Base-by-base conservation (phyloP, 2,888 invertebrate genomes). In the Euzophera pinguis region DNA sequence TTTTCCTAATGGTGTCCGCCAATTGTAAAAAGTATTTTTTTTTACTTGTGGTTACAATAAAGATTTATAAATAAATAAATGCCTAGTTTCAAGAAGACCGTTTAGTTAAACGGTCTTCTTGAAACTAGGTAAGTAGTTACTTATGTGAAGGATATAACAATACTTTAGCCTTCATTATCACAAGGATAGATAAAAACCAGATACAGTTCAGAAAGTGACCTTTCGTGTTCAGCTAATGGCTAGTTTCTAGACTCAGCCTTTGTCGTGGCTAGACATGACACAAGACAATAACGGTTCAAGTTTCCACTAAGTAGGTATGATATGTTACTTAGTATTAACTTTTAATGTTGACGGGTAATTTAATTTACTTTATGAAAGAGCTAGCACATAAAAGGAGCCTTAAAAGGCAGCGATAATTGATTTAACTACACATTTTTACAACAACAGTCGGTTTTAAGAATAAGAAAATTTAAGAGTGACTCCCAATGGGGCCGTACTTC, bases 221-320 rank as follows among this genome's bases (percentile, higher is more conserved):
- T 48, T 48, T 48, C 48, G 48, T 48, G 48, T 48, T 27, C 48
- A 38, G 7, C 48, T 48, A 48, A 48, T 48, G 48, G 48, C 9
- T 10, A 27, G 48, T 13, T 38, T 17, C 43, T 29, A 43, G 43
- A 29, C 43, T 16, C 17, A 5, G 16, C 47, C 48, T 13, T 48
- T 48, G 48, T 48, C 27, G 9, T 37, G 37, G 37, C 48, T 34
- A 22, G 47, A 48, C 38, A 22, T 37, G 22, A 13, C 16, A 47
- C 12, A 17, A n/a, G 37, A 48, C 47, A 48, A 48, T 48, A 48
- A 37, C 12, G 38, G 22, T 12, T 48, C 38, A 17, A n/a, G 38
- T 48, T 48, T 38, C 48, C 14, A 8, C 14, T 16, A 39, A 10
- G 39, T 16, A 9, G 6, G 39, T 16, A 38, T 14, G 4, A 13